Evolutionary conservation across 2,888 invertebrate genomes (phyloP), one percentile per base, ranked within the genome.

Genomic region (Chymomyza amoena): DNA sequence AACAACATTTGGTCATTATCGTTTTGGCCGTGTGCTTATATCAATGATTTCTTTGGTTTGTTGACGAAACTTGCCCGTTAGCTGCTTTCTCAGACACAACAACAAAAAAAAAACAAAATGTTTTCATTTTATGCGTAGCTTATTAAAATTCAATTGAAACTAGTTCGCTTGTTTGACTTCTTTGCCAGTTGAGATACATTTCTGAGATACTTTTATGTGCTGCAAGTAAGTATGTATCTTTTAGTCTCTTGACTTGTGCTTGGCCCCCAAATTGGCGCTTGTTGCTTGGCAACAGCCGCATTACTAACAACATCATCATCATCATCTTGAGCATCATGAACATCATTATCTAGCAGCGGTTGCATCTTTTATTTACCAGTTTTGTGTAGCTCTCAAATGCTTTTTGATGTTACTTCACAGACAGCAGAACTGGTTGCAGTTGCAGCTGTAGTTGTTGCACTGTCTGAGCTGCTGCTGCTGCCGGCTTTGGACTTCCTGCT

Each of bases 21-120:
- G 25, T 57, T 20, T 28, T 57, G 15, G 15, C 67, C 64, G 65
- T 61, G 59, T 57, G 75, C 64, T 61, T 66, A 61, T 69, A 65
- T 80, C 78, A 68, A 45, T 70, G 61, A 36, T 70, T 59, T 54
- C 16, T 54, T 18, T 16, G 15, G 52, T 18, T 18, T 9, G 15
- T 18, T 16, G 25, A 18, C 20, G 20, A 57, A 20, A 57, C 25
- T 57, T 25, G 20, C 25, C 18, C 28, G 57, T 54, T 54, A n/a
- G 16, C 54, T 54, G 54, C 57, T 57, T 57, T 57, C 57, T 20
- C 57, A 57, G 20, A 56, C 6, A 28, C 57, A 57, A 20, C 16
- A 56, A 56, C 20, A 57, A 20, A 25, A 57, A 57, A 10, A 2
- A 57, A 25, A 57, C 20, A 9, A 60, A 36, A 60, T 36, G 60